Evolutionary conservation across 2,113 vertebrate species (phyloP), one percentile per base, ranked within the genome.

Genomic region (Toxostoma redivivum): DNA sequence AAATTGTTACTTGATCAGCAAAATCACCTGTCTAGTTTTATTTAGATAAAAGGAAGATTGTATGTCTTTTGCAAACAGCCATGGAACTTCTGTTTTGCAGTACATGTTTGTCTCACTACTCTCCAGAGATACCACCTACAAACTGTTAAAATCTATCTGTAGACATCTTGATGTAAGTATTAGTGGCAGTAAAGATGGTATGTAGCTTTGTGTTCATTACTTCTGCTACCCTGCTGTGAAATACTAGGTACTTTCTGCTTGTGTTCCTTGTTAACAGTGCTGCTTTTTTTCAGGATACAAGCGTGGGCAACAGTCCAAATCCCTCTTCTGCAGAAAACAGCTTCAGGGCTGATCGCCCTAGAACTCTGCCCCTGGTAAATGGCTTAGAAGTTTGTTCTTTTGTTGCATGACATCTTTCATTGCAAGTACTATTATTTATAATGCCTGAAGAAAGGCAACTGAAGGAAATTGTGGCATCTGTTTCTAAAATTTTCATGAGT

Each of bases 91-190:
- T 98, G 88, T 90, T 98, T 98, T 98, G 81, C 97, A 99, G 99
- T 98, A 99, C n/a, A 97, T 99, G 73, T 99, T 99, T 74, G 99
- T 99, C 73, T 99, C 99, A 31, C 98, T 99, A 19, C 97, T 99
- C 96, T 99, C 99, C 96, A 98, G 99, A 98, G 99, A 99, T 97
- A 98, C 98, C 53, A 99, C 99, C 61, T 99, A 98, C 97, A 99
- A 99, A 95, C 92, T 99, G 22, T 92, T 99, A 83, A 99, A 98
- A 97, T 99, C 99, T 27, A 94, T 99, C 56, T 99, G 99, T 92
- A 95, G 97, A 54, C 99, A 99, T 69, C 97, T 99, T 96, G 98
- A 99, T 70, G 99, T 99, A 77, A 93, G 98, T 96, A 67, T 28
- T 70, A 44, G 40, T n/a, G 8, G 9, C 42, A 76, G 10, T 57